A percentile compares a stretch with the other conserved stretches of the same genome.
phyloP scores from a whole-genome alignment of 1,140 invertebrate species.

The Drosophila parabipectinata region DNA sequence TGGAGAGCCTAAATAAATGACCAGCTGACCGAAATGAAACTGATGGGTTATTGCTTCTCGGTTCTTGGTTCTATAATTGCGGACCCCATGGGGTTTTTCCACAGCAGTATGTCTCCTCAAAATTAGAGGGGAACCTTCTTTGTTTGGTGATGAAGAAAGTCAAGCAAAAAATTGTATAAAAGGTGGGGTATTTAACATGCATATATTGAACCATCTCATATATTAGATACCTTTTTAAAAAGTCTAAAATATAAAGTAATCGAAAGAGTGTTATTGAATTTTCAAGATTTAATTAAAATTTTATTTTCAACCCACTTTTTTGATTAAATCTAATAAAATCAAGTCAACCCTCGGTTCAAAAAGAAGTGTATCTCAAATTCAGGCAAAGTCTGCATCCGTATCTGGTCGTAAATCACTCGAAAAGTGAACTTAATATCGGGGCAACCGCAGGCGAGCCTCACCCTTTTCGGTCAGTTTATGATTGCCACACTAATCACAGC shows the following conservation, averaged over 20 bases:
- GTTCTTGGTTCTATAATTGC: slow-evolving; percentile 28
- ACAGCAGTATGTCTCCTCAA: slow-evolving; percentile 27
- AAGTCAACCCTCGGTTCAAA: background rate
- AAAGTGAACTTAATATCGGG: slow-evolving; percentile 58
- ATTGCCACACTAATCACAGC: slow-evolving; percentile 73
- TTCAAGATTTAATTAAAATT: background rate
- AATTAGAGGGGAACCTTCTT: background rate
- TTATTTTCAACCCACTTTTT: background rate
- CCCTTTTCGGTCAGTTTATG: slow-evolving; percentile 67
- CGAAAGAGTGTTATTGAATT: background rate
- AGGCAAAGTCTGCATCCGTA: background rate
- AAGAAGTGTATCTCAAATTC: slow-evolving; percentile 1
- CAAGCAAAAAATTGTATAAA: too few species aligned
- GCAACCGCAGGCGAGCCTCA: slow-evolving; percentile 46
- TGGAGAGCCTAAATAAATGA: slow-evolving; percentile 56
- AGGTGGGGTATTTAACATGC: background rate
- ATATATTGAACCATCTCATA: background rate
- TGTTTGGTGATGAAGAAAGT: background rate
- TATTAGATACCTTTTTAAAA: background rate
- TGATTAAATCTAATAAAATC: background rate
- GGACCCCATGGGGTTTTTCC: slow-evolving; percentile 36
- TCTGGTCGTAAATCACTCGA: slow-evolving; percentile 53
- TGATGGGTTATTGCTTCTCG: slow-evolving; percentile 53
- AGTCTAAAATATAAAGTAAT: background rate
- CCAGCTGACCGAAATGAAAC: slow-evolving; percentile 71